Evolutionary conservation across 2,113 vertebrate genomes (phyloP).

Genomic region (Phrynosoma blainvillii): DNA sequence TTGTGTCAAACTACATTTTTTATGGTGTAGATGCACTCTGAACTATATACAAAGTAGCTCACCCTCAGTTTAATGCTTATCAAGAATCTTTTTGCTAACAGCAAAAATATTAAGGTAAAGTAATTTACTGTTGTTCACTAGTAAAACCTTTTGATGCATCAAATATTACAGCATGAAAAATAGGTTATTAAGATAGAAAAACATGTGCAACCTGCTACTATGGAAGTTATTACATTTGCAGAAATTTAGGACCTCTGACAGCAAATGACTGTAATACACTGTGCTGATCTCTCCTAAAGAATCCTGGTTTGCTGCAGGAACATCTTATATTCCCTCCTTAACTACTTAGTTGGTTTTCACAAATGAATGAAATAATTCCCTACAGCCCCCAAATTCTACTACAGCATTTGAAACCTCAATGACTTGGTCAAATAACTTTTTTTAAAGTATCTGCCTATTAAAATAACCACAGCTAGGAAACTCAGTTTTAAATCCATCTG

Average conservation of each 20-base stretch:
- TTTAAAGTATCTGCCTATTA: conserved; percentile 11
- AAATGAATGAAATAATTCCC: background rate
- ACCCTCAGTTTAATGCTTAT: too few species aligned
- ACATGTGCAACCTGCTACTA: background rate
- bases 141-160: background rate
- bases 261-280: background rate
- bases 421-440: background rate
- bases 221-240: background rate
- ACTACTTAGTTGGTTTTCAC: background rate
- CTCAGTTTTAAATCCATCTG: conserved; percentile 21
- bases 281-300: background rate
- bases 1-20: too few species aligned
- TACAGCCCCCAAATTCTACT: background rate
- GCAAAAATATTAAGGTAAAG: background rate
- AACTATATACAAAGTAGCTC: too few species aligned
- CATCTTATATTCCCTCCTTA: background rate
- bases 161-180: background rate
- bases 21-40: too few species aligned
- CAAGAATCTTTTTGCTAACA: background rate
- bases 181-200: background rate
- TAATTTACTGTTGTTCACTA: background rate
- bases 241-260: background rate
- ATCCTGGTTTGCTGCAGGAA: background rate
- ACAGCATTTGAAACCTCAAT: conserved; percentile 34
- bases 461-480: background rate